Conservation (phyloP, 2,113 vertebrate genomes). For the Pagrus major region DNA sequence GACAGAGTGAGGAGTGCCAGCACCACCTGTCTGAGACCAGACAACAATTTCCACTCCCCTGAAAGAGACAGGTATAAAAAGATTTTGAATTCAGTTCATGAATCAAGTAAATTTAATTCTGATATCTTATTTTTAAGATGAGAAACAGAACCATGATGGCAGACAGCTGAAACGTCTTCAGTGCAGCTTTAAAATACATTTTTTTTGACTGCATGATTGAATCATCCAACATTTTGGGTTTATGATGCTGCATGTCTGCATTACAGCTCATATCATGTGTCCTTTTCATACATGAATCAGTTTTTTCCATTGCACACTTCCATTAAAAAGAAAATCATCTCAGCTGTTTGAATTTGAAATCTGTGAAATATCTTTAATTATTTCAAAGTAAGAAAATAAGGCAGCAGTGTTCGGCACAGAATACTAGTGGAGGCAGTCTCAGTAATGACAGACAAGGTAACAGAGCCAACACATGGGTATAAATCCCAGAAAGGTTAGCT, state of each 20-base stretch:
- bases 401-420: neutral
- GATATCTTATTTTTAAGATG: neutral
- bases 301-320: neutral
- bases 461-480: neutral
- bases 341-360: neutral
- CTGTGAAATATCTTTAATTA: neutral
- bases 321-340: neutral
- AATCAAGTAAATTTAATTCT: neutral
- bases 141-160: neutral
- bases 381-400: neutral
- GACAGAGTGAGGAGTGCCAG: slow-evolving; percentile 99
- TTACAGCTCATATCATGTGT: slow-evolving; percentile 31
- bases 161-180: neutral
- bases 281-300: slow-evolving; percentile 72
- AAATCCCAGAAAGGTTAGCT: neutral
- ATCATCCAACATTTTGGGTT: slow-evolving; percentile 16
- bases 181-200: neutral
- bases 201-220: slow-evolving; percentile 11
- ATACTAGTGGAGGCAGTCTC: neutral
- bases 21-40: slow-evolving; percentile 99
- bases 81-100: neutral
- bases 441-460: neutral
- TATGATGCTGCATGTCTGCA: slow-evolving; percentile 29
- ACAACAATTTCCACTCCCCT: slow-evolving; percentile 95
- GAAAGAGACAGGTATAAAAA: slow-evolving; percentile 95